Percentiles rank a stretch among this genome's conserved stretches.
Conservation (phyloP, 2,797 vertebrate genomes). For the Alcedo atthis region DNA sequence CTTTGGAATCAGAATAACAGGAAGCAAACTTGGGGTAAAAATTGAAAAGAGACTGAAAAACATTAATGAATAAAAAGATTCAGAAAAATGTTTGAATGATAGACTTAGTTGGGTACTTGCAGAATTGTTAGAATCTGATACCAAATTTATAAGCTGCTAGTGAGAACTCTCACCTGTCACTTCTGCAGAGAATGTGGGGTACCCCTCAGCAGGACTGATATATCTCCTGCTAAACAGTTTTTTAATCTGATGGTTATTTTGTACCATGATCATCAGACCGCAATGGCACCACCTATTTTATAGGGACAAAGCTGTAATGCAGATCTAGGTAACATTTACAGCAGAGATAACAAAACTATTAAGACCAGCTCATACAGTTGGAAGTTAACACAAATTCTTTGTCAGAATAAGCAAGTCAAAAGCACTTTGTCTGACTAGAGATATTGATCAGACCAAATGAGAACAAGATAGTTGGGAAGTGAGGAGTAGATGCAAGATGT, state of each 20-base stretch:
- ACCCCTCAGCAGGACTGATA: not conserved
- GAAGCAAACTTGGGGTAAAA: not conserved
- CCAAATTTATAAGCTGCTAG: not conserved
- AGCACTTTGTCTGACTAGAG: slow-evolving; percentile 13
- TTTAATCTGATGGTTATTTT: not conserved
- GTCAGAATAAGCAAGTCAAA: slow-evolving; percentile 16
- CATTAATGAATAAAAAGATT: fast-evolving
- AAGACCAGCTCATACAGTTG: not conserved
- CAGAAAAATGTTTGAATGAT: not conserved
- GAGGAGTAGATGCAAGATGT: not conserved
- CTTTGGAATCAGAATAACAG: not conserved
- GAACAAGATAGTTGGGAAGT: not conserved
- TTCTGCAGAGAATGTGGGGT: not conserved
- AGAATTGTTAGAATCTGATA: not conserved
- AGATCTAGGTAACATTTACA: not conserved
- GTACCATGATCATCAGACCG: not conserved
- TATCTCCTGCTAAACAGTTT: not conserved
- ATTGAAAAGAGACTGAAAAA: fast-evolving
- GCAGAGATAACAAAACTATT: not conserved
- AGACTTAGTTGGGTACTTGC: not conserved
- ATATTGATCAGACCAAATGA: not conserved
- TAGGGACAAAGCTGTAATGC: not conserved
- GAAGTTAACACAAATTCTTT: not conserved
- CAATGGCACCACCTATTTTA: not conserved
- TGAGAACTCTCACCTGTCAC: not conserved